phyloP scores from a whole-genome alignment of 2,113 vertebrate species.

The Xyrauchen texanus region DNA sequence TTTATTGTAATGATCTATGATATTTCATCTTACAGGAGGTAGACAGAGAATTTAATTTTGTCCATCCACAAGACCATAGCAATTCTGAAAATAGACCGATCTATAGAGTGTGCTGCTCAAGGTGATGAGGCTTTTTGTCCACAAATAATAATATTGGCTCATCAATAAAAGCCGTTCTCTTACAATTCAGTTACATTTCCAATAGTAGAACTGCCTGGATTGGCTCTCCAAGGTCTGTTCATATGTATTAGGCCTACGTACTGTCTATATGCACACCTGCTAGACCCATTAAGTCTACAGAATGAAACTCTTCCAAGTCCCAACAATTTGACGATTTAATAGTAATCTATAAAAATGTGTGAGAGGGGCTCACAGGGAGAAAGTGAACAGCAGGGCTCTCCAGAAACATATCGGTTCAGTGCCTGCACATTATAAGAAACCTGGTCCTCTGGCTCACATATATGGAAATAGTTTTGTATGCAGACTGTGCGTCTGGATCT shows the following conservation, averaged over 20 bases:
- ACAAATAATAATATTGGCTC: not conserved
- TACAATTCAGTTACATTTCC: not conserved
- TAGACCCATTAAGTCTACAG: conserved; percentile 56
- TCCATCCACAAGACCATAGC: not conserved
- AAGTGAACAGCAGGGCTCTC: conserved; percentile 32
- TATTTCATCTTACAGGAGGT: not conserved
- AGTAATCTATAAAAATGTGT: conserved; percentile 61
- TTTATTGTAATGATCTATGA: conserved; percentile 18
- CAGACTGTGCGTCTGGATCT: conserved; percentile 31
- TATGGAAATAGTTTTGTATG: conserved; percentile 13
- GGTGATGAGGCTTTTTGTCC: not conserved
- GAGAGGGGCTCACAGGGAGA: conserved; percentile 51
- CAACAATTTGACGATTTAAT: conserved; percentile 67
- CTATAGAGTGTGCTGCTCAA: not conserved
- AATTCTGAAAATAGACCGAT: not conserved
- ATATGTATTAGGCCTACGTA: conserved; percentile 15
- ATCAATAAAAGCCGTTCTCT: not conserved
- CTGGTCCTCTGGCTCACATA: conserved; percentile 33
- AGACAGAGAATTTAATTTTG: not conserved
- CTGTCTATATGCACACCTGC: conserved; percentile 52
- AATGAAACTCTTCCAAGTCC: conserved; percentile 58
- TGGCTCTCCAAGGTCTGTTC: not conserved
- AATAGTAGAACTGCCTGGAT: not conserved
- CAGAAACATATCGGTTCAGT: conserved; percentile 40
- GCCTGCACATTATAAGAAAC: conserved; percentile 44